Conservation (phyloP, 2,888 invertebrate genomes). For the Carcina quercana region DNA sequence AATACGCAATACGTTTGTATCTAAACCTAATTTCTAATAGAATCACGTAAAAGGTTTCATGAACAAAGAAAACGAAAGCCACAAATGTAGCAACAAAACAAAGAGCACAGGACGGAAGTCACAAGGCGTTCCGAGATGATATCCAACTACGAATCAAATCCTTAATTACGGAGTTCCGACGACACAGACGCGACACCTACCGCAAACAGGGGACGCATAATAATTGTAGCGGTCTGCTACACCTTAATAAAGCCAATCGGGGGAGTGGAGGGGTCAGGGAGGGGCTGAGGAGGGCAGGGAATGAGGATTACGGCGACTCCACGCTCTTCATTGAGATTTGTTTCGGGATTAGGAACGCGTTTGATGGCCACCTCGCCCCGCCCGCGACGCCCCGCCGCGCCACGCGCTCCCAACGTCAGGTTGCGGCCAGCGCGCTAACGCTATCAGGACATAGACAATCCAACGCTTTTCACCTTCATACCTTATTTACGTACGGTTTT, state of each 20-base stretch:
- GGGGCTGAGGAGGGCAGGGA: slow-evolving; percentile 33
- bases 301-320: slow-evolving; percentile 63
- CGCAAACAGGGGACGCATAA: slow-evolving; percentile 73
- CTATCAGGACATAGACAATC: slow-evolving; percentile 39
- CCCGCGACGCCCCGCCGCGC: too few species aligned
- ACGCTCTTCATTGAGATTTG: slow-evolving; percentile 74
- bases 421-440: slow-evolving; percentile 39
- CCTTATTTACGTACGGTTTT: too few species aligned
- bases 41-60: too few species aligned
- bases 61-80: too few species aligned
- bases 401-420: slow-evolving; percentile 40
- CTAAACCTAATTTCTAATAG: too few species aligned
- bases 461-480: too few species aligned
- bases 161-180: slow-evolving; percentile 68
- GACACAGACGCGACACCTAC: slow-evolving; percentile 65
- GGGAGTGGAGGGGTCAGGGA: slow-evolving; percentile 32
- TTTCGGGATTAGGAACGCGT: slow-evolving; percentile 68
- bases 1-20: too few species aligned
- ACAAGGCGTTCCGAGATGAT: too few species aligned
- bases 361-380: slow-evolving; percentile 61
- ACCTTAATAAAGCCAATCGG: slow-evolving; percentile 74
- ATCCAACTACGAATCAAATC: slow-evolving; percentile 57
- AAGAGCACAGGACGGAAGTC: slow-evolving; percentile 15
- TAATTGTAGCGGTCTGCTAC: slow-evolving; percentile 74
- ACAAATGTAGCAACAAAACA: too few species aligned